Evolutionary conservation across 2,113 vertebrate genomes (phyloP).

Genomic region (Phylloscopus trochilus): DNA sequence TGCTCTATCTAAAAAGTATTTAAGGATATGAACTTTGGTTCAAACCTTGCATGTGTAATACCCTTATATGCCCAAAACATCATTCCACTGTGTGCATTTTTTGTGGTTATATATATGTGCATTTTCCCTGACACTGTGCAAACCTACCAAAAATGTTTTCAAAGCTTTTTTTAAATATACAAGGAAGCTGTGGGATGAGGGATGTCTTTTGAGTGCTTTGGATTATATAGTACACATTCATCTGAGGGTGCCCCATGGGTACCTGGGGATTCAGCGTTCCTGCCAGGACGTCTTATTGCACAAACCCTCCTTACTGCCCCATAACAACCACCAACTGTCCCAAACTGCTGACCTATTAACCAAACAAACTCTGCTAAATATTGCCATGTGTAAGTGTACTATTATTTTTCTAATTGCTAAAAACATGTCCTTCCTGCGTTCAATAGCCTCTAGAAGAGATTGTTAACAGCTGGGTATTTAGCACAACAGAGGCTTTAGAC

Average conservation of each 20-base stretch:
- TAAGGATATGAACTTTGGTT: background rate
- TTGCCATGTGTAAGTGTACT: constrained; percentile 63
- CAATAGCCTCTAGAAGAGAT: constrained; percentile 48
- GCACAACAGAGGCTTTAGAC: constrained; percentile 44
- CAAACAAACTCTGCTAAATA: constrained; percentile 62
- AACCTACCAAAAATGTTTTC: background rate
- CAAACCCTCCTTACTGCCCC: background rate
- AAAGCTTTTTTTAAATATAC: background rate
- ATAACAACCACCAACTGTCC: constrained; percentile 19
- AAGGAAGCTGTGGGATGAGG: background rate
- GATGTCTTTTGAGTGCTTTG: background rate
- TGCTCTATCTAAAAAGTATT: background rate
- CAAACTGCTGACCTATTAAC: constrained; percentile 53
- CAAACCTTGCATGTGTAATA: background rate
- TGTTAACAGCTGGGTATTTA: constrained; percentile 62
- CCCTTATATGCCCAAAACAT: background rate
- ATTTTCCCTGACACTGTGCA: background rate
- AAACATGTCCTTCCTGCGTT: constrained; percentile 63
- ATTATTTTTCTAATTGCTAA: constrained; percentile 68
- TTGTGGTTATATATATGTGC: background rate
- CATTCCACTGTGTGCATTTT: background rate
- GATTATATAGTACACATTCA: background rate
- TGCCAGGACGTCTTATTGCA: background rate
- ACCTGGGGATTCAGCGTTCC: background rate
- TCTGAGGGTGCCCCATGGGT: background rate